Evolutionary conservation across 2,888 invertebrate species (phyloP).

Genomic region (Ametastegia equiseti): DNA sequence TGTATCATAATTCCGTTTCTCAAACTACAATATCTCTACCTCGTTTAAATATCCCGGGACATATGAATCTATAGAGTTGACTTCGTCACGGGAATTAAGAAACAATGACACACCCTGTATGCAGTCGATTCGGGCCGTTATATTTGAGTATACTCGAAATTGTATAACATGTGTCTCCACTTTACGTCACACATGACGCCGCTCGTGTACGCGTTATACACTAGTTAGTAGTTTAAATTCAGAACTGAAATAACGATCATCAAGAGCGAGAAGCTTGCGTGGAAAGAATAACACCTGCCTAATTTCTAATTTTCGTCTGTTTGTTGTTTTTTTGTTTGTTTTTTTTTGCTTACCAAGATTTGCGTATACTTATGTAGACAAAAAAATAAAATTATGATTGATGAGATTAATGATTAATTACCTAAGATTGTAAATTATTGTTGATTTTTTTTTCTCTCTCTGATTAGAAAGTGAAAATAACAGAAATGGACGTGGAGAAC

Average conservation of each 20-base stretch:
- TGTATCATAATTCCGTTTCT: too few species aligned
- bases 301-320: too few species aligned
- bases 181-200: constrained; percentile 45
- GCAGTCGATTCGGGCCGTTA: constrained; percentile 37
- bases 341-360: neutral
- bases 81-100: neutral
- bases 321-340: neutral
- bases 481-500: constrained; percentile 89
- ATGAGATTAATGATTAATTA: neutral
- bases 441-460: constrained; percentile 50
- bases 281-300: constrained; percentile 6
- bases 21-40: neutral
- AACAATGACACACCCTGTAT: constrained; percentile 42
- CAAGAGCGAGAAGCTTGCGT: constrained; percentile 3
- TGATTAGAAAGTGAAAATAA: constrained; percentile 91
- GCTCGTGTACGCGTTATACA: neutral
- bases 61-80: neutral
- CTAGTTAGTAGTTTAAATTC: constrained; percentile 27
- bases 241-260: constrained; percentile 19
- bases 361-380: neutral
- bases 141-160: constrained; percentile 37
- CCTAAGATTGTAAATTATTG: too few species aligned
- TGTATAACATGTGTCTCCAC: constrained; percentile 46
- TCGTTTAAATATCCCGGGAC: neutral
- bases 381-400: neutral